Base-by-base conservation (phyloP, 23 tunicate species). In the Styela clava region DNA sequence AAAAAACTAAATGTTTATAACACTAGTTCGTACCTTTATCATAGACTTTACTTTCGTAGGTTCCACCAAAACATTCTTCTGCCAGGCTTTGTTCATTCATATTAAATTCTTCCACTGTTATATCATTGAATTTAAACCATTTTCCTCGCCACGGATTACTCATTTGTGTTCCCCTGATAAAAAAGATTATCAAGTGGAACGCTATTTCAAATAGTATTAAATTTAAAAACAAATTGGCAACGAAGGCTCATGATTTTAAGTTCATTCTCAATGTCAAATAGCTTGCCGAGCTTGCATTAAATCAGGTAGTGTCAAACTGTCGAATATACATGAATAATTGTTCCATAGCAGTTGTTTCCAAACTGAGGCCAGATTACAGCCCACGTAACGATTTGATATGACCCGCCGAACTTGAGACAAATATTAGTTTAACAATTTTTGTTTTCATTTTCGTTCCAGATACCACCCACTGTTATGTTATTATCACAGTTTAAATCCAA, bases 61-160 rank as follows among this genome's bases (percentile, higher is more conserved):
- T 86, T 69, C 99, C 99, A 28, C 99, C 99, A 69, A 94, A 94
- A 64, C 99, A 94, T 65, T 89, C 92, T 68, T 85, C 91, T 26
- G 95, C 95, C 82, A 94, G 78, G 24, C 36, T 34, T 27, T 83
- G 95, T 21, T 83, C 88, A 26, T 71, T 86, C 91, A 94, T 85
- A 30, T 82, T 83, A 72, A 94, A 82, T 52, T 89, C 92, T 56
- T 82, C 87, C 27, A 94, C 95, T 1, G 69, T 86, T 34, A 72
- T 79, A 80, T 94, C 99, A 69, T 94, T 91, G 73, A 89, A 94
- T 78, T 94, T 89, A 82, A 85, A 86, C 99, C 99, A 94, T 33
- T 84, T 74, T 16, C 91, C 87, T 52, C 83, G 56, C 26, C 68
- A 61, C 9, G 90, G 87, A 52, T 91, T 86, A 30, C 82, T 76